A percentile compares a stretch with the other conserved stretches of the same genome.
phyloP scores from a whole-genome alignment of 1,140 invertebrate species.

The Arion vulgaris region DNA sequence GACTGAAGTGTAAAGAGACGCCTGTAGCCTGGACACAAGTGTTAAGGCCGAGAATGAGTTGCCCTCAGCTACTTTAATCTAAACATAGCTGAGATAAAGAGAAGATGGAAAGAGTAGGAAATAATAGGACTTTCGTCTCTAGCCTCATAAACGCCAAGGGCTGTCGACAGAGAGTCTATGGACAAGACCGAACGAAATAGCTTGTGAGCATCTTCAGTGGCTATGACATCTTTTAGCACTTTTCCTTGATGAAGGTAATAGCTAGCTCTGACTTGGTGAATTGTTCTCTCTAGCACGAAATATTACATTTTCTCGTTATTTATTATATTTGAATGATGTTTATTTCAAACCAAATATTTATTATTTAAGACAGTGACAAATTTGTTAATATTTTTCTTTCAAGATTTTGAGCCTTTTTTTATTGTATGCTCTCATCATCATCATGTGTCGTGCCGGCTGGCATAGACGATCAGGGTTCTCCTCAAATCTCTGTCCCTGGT shows the following conservation, averaged over 20 bases:
- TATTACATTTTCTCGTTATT: not conserved
- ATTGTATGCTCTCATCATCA: no score
- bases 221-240: conserved; percentile 3
- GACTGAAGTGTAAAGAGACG: conserved; percentile 5
- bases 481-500: no score
- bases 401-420: no score
- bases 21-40: not conserved
- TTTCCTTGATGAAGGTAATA: not conserved
- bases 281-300: not conserved
- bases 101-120: not conserved
- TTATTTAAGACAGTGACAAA: not conserved
- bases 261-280: not conserved
- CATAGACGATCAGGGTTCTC: no score
- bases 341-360: not conserved
- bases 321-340: not conserved
- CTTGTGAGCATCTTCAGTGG: not conserved
- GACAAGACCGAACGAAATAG: not conserved
- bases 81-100: not conserved
- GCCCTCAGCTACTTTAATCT: not conserved
- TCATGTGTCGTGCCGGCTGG: no score
- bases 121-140: not conserved
- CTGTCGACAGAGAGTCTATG: not conserved
- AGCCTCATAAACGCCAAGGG: not conserved
- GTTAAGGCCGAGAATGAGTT: not conserved
- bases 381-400: no score